These are phyloP conservation scores for Acanthisitta chloris DNA, from an alignment of 2,113 vertebrate species.

Conservation along the genomic window DNA sequence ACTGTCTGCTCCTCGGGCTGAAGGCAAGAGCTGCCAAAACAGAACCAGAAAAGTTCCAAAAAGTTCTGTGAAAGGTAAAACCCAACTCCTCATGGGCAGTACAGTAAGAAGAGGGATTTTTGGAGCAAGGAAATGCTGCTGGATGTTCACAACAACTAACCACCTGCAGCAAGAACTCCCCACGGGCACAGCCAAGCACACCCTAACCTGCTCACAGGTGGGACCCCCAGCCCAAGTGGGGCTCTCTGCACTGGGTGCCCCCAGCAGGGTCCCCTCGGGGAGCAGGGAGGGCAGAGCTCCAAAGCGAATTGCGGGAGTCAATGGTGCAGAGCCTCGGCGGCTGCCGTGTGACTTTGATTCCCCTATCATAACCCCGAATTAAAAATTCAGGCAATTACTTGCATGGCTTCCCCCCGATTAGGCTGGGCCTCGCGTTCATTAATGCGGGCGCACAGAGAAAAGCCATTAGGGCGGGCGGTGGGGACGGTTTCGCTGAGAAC, in stretches of 20 bases:
- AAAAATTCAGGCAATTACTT: constrained; percentile 96
- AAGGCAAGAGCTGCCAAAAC: accelerated
- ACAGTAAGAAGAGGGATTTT: neutral
- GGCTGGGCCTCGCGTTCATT: constrained; percentile 86
- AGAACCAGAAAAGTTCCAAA: neutral
- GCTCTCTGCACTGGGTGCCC: neutral
- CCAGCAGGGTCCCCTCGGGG: neutral
- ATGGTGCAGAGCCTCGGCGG: constrained; percentile 77
- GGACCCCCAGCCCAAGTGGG: neutral
- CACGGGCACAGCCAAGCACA: accelerated
- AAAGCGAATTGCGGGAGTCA: constrained; percentile 73
- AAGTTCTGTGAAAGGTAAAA: neutral
- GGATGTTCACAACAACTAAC: neutral
- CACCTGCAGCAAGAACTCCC: neutral
- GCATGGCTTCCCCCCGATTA: constrained; percentile 92
- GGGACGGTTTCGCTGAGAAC: constrained; percentile 87
- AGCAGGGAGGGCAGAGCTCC: constrained; percentile 14
- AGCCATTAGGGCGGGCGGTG: constrained; percentile 83
- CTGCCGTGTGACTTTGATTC: constrained; percentile 83
- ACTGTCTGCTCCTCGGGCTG: neutral
- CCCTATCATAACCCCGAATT: constrained; percentile 84
- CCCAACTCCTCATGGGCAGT: neutral
- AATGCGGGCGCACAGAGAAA: constrained; percentile 90
- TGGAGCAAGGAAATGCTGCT: neutral
- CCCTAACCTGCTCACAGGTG: neutral